phyloP scores from a whole-genome alignment of 2,113 vertebrate species.

The Oryctolagus cuniculus region DNA sequence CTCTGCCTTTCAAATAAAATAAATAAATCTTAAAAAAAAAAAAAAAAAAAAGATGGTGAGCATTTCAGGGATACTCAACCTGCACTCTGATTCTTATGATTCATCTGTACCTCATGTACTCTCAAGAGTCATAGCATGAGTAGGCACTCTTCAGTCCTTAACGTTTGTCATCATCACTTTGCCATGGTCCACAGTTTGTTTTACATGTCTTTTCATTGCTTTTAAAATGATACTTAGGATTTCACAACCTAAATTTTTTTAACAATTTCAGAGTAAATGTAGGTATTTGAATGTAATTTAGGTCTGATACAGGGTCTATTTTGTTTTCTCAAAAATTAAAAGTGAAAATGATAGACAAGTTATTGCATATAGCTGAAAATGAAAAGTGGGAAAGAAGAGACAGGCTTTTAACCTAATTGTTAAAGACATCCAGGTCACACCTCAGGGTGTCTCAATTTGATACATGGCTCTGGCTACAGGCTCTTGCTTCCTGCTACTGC shows the following conservation, averaged over 20 bases:
- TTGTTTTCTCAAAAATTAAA: constrained; percentile 43
- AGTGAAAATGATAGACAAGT: background rate
- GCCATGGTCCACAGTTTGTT: background rate
- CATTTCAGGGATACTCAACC: background rate
- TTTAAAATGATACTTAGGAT: background rate
- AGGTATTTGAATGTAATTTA: constrained; percentile 53
- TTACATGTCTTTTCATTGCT: background rate
- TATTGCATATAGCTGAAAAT: constrained; percentile 24
- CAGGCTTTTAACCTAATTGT: too few species aligned
- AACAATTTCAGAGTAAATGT: constrained; percentile 47
- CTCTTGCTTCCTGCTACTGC: too few species aligned
- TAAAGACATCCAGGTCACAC: too few species aligned
- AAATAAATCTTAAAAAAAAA: too few species aligned
- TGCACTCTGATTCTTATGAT: background rate
- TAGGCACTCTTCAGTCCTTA: background rate
- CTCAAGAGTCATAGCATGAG: background rate
- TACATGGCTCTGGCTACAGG: too few species aligned
- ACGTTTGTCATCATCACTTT: background rate
- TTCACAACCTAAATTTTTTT: background rate
- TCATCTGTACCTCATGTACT: background rate
- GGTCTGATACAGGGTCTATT: background rate
- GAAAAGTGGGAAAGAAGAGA: background rate
- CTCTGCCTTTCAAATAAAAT: too few species aligned
- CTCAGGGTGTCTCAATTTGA: too few species aligned
- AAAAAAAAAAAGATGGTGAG: too few species aligned